A percentile compares a stretch with the other conserved stretches of the same genome.
These are phyloP conservation scores for Lochmaea capreae DNA, from an alignment of 2,888 invertebrate species.

Conservation along the genomic window DNA sequence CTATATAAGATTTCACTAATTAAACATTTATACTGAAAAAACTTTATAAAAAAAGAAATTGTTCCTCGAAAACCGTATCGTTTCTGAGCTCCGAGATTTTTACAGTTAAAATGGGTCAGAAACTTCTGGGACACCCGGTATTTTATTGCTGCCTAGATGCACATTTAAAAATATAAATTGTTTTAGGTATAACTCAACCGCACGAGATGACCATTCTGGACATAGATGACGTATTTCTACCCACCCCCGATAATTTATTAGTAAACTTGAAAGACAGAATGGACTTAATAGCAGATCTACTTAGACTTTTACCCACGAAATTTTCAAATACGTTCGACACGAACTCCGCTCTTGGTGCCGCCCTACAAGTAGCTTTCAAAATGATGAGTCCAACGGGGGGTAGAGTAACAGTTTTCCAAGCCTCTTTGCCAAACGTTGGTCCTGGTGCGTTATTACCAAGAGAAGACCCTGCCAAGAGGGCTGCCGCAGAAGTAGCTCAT, in stretches of 20 bases:
- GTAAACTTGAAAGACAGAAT: conserved; percentile 91
- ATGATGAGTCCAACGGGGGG: conserved; percentile 95
- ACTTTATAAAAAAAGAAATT: too few relatives aligned
- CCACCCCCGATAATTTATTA: conserved; percentile 91
- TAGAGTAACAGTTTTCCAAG: conserved; percentile 93
- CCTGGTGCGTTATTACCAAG: conserved; percentile 88
- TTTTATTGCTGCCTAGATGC: too few relatives aligned
- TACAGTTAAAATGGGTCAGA: too few relatives aligned
- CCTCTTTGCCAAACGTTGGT: conserved; percentile 86
- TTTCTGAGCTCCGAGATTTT: too few relatives aligned
- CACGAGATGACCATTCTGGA: conserved; percentile 93
- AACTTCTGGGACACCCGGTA: too few relatives aligned
- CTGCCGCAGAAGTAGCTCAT: conserved; percentile 85
- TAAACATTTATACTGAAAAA: too few relatives aligned
- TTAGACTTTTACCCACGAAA: conserved; percentile 82
- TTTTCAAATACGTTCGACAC: conserved; percentile 75
- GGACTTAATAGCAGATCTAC: conserved; percentile 79
- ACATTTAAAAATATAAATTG: background rate
- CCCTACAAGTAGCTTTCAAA: conserved; percentile 91
- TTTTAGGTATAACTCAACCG: conserved; percentile 76
- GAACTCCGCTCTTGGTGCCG: conserved; percentile 90
- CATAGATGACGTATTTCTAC: conserved; percentile 94
- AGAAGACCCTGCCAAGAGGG: conserved; percentile 89
- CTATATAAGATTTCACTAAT: too few relatives aligned
- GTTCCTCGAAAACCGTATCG: too few relatives aligned